Evolutionary conservation across 2,888 invertebrate genomes (phyloP).

Genomic region (Drosophila greeni): DNA sequence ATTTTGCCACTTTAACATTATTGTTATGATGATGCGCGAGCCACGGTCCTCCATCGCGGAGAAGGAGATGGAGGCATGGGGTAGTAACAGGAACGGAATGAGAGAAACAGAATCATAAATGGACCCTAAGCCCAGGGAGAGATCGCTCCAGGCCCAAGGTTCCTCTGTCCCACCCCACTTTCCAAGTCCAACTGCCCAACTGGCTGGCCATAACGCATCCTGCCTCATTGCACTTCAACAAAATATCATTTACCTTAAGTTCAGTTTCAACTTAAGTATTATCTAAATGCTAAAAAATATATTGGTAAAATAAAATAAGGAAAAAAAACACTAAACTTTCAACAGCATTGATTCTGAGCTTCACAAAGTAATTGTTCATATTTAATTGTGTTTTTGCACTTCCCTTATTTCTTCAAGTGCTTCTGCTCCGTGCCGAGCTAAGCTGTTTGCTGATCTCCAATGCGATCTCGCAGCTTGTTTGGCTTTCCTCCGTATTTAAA

Average conservation of each 20-base stretch:
- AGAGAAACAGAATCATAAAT: slow-evolving; percentile 6
- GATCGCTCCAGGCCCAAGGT: slow-evolving; percentile 27
- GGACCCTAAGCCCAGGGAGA: slow-evolving; percentile 12
- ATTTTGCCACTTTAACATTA: slow-evolving; percentile 78
- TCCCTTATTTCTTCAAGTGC: slow-evolving; percentile 27
- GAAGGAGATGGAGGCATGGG: slow-evolving; percentile 52
- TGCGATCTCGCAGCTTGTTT: slow-evolving; percentile 60
- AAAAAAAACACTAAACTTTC: no score
- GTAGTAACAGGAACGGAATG: slow-evolving; percentile 22
- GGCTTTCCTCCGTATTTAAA: slow-evolving; percentile 66
- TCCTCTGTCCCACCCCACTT: slow-evolving; percentile 36
- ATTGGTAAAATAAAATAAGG: neutral
- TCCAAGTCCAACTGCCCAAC: slow-evolving; percentile 37
- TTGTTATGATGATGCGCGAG: slow-evolving; percentile 77
- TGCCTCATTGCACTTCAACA: slow-evolving; percentile 32
- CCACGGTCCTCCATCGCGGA: slow-evolving; percentile 43
- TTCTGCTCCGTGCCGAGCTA: slow-evolving; percentile 32
- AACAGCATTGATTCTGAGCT: neutral
- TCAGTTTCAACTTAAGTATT: neutral
- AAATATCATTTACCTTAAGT: neutral
- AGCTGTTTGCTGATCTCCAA: slow-evolving; percentile 70
- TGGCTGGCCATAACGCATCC: slow-evolving; percentile 51
- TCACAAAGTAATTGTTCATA: neutral
- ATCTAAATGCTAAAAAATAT: neutral
- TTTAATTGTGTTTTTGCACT: neutral